A percentile compares a stretch with the other conserved stretches of the same genome.
Evolutionary conservation across 2,888 invertebrate species (phyloP).

Genomic region (Cylindroiulus punctatus): DNA sequence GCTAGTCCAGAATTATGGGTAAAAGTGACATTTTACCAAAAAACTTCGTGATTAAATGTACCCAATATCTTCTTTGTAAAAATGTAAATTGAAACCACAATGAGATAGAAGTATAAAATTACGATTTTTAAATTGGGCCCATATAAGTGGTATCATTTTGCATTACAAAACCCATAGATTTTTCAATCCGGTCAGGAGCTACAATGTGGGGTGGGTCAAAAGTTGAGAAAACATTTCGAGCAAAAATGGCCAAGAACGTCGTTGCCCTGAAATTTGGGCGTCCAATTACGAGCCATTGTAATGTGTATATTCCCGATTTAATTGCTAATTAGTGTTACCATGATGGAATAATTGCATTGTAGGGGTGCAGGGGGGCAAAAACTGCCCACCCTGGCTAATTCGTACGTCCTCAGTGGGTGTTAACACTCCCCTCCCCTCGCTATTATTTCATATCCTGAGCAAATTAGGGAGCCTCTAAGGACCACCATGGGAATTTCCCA

Average conservation of each 20-base stretch:
- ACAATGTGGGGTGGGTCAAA: neutral
- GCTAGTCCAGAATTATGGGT: too few species aligned
- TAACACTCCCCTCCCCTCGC: neutral
- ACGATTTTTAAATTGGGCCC: too few species aligned
- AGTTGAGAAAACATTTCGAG: neutral
- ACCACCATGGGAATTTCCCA: slow-evolving; percentile 2
- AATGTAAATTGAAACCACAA: too few species aligned
- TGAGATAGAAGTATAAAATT: too few species aligned
- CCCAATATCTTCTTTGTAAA: too few species aligned
- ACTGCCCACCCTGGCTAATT: neutral
- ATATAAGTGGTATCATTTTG: neutral
- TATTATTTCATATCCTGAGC: slow-evolving; percentile 3
- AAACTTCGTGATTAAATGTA: too few species aligned
- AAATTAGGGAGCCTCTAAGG: slow-evolving; percentile 13
- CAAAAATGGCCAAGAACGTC: too few species aligned
- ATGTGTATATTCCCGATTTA: neutral
- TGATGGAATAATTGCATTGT: slow-evolving; percentile 3
- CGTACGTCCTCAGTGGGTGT: neutral
- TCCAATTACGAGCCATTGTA: neutral
- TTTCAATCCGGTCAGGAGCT: neutral
- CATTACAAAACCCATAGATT: too few species aligned
- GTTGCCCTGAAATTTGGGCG: neutral
- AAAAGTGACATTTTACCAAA: too few species aligned
- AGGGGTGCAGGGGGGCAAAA: neutral
- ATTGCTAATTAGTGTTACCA: slow-evolving; percentile 2